Percentiles rank a stretch among this genome's conserved stretches.
Evolutionary conservation across 1,140 invertebrate species (phyloP).

Genomic region (Drosophila eugracilis): DNA sequence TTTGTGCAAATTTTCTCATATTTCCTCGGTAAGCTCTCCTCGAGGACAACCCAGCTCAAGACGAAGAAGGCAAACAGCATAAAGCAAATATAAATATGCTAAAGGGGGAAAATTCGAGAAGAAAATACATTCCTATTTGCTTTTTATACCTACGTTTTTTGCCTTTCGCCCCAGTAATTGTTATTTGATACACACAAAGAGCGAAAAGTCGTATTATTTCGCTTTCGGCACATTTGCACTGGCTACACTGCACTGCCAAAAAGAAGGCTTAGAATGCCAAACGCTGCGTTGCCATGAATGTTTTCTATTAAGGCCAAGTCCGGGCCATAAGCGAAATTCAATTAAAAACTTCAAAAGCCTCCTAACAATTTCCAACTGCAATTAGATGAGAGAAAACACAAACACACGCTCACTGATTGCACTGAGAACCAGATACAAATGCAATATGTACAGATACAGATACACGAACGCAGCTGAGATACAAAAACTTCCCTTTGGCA

Average conservation of each 20-base stretch:
- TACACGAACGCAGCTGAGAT: constrained; percentile 34
- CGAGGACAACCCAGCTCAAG: constrained; percentile 28
- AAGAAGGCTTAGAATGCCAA: background rate
- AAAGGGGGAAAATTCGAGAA: constrained; percentile 13
- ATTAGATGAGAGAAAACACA: constrained; percentile 25
- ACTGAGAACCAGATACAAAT: constrained; percentile 20
- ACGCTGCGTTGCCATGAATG: background rate
- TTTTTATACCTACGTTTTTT: constrained; percentile 8
- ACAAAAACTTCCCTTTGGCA: constrained; percentile 38
- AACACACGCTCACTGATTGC: constrained; percentile 22
- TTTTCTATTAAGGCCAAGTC: background rate
- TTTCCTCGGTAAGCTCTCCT: constrained; percentile 28
- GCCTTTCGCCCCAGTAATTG: constrained; percentile 22
- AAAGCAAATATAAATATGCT: constrained; percentile 43
- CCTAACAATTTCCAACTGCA: constrained; percentile 45
- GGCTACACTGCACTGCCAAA: constrained; percentile 5
- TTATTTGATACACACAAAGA: constrained; percentile 48
- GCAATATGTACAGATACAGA: constrained; percentile 29
- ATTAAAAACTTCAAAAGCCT: constrained; percentile 44
- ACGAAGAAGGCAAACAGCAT: constrained; percentile 28
- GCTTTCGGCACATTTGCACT: constrained; percentile 25
- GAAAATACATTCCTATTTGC: constrained; percentile 35
- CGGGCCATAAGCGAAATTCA: constrained; percentile 35
- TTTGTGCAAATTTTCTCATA: constrained; percentile 53
- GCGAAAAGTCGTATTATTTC: constrained; percentile 33